A percentile compares a stretch with the other conserved stretches of the same genome.
phyloP scores from a whole-genome alignment of 2,888 invertebrate genomes.

The Apotomis turbidana region DNA sequence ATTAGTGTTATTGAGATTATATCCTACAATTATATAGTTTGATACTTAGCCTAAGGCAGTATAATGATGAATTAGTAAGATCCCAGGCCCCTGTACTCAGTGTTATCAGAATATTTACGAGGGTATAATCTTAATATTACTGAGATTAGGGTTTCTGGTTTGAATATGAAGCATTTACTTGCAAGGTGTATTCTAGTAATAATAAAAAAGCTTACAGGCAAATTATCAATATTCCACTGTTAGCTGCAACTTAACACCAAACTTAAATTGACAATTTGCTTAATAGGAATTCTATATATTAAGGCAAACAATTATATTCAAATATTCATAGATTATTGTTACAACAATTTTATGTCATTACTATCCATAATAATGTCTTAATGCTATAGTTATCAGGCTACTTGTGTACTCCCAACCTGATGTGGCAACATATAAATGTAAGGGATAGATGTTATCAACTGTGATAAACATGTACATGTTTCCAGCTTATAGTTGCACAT shows the following conservation, averaged over 20 bases:
- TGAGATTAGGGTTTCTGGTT: neutral
- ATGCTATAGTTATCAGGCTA: conserved; percentile 19
- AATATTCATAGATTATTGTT: conserved; percentile 20
- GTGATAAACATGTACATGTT: conserved; percentile 10
- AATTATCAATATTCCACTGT: conserved; percentile 11
- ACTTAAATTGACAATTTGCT: conserved; percentile 7
- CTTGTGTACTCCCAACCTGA: conserved; percentile 1
- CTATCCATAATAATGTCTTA: conserved; percentile 26
- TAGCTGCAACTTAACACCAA: conserved; percentile 19
- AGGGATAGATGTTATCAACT: neutral
- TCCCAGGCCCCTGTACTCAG: neutral
- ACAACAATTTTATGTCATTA: conserved; percentile 26
- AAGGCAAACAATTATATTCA: conserved; percentile 28
- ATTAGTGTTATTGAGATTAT: conserved; percentile 35
- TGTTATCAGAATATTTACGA: neutral
- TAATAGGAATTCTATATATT: conserved; percentile 19
- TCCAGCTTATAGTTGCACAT: neutral
- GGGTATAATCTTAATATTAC: neutral
- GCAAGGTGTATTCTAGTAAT: conserved; percentile 11
- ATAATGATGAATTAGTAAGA: conserved; percentile 27
- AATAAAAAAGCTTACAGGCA: conserved; percentile 31
- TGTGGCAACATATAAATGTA: neutral
- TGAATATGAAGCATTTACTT: neutral
- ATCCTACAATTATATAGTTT: conserved; percentile 29
- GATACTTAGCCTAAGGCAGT: conserved; percentile 37